phyloP scores from a whole-genome alignment of 2,888 invertebrate species.

The Andrena trimmerana region DNA sequence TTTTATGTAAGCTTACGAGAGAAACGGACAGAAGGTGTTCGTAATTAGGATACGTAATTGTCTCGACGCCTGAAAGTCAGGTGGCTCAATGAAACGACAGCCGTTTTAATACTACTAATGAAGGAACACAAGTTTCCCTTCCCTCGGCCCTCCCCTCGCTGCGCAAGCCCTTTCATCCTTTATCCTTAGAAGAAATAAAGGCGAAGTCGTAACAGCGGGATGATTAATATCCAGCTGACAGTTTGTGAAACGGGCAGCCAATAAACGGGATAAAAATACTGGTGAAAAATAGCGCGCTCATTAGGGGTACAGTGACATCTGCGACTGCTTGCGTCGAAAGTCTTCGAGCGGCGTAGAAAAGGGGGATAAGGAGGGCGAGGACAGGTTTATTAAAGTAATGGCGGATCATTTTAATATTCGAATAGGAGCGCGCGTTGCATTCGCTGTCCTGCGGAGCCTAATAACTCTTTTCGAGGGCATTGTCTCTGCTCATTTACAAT shows the following conservation, averaged over 20 bases:
- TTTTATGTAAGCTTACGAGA: no score
- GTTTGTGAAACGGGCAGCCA: conserved; percentile 85
- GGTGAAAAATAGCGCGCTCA: conserved; percentile 85
- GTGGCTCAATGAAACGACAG: conserved; percentile 24
- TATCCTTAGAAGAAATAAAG: conserved; percentile 82
- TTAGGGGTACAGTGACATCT: conserved; percentile 85
- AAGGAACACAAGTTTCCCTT: conserved; percentile 67
- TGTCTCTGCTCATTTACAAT: conserved; percentile 23
- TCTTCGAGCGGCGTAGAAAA: conserved; percentile 53
- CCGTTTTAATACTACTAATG: conserved; percentile 77
- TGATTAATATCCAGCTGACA: conserved; percentile 85
- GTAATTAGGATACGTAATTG: not conserved
- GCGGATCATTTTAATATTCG: conserved; percentile 84
- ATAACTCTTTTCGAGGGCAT: conserved; percentile 43
- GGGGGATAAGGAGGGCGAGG: conserved; percentile 55
- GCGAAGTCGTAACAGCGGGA: conserved; percentile 82
- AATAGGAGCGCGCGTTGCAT: conserved; percentile 77
- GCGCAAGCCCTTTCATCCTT: conserved; percentile 73
- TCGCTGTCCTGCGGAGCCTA: conserved; percentile 77
- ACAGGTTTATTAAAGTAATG: conserved; percentile 84
- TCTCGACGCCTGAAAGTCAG: not conserved
- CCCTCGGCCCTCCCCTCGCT: conserved; percentile 52
- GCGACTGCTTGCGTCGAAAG: conserved; percentile 78
- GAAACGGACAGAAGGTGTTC: not conserved
- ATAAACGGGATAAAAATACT: conserved; percentile 85